A percentile compares a stretch with the other conserved stretches of the same genome.
Conservation (phyloP, 2,797 vertebrate species). For the Macropus fuliginosus region DNA sequence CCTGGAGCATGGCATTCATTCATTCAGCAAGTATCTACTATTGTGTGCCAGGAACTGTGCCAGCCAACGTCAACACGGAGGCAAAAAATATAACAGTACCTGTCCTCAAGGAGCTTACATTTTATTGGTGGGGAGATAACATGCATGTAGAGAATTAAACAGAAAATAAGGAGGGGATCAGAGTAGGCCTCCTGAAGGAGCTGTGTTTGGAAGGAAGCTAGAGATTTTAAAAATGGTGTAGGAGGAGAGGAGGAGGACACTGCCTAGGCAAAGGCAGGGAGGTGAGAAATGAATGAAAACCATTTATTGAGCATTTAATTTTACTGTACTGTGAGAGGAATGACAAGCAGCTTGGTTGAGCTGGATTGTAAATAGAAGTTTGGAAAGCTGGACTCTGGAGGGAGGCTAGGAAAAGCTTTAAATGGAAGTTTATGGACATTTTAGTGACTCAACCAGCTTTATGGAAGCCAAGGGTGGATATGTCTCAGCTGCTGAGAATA, state of each 20-base stretch:
- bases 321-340: neutral
- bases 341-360: neutral
- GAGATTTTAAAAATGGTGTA: neutral
- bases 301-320: neutral
- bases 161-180: neutral
- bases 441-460: neutral
- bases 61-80: neutral
- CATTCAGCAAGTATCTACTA: neutral
- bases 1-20: neutral
- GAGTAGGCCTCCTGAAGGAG: neutral
- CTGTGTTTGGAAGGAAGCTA: conserved; percentile 16
- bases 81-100: neutral
- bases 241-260: neutral
- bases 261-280: neutral
- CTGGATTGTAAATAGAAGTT: neutral
- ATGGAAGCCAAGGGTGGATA: neutral
- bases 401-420: neutral
- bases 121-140: neutral
- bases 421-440: neutral
- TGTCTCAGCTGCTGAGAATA: neutral
- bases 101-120: neutral
- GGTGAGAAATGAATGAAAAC: neutral
- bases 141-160: neutral
- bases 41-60: neutral
- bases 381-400: neutral